Base-by-base conservation (phyloP, 1,140 invertebrate genomes). In the Ceratina calcarata region DNA sequence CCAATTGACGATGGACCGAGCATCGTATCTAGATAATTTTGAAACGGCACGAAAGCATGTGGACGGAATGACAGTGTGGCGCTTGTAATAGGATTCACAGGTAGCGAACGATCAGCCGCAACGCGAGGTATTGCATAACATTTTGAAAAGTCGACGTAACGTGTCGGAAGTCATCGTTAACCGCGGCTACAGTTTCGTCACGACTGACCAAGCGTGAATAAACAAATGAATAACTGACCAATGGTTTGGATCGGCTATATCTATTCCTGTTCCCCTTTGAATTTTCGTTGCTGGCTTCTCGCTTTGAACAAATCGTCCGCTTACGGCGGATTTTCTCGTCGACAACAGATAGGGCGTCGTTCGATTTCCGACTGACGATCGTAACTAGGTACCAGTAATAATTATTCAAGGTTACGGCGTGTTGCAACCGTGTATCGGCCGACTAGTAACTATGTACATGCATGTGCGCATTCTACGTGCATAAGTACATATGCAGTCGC, bases 391-490 rank as follows among this genome's bases (percentile, higher is more conserved):
- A 60, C 60, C 45, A 70, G 68, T 22, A 85, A 85, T 83, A 83
- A 85, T 85, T 80, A 85, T 85, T 80, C 83, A 85, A 85, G 83
- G 83, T 70, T 83, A 32, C 49, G 22, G 62, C 64, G 51, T 64
- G 76, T 72, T 32, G 77, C 64, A 82, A 84, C 64, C 37, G 37
- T 45, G 78, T 68, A 76, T 76, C 74, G 78, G 45, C 57, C 58
- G 20, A 61, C 55, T n/a, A 57, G 55, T 57, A n/a, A 18, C 60
- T 45, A 10, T 6, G 37, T 45, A 45, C 10, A 1, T 45, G 37
- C 37, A 45, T 45, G 37, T 45, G 37, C 7, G 37, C 10, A 45
- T 45, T 45, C 37, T 10, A 10, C 37, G 37, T 45, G 37, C 37
- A 10, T 45, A 45, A 45, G 37, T 45, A 45, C 37, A 45, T 10